Evolutionary conservation across 2,113 vertebrate species (phyloP), one percentile per base, ranked within the genome.

Genomic region (Capreolus pygargus): DNA sequence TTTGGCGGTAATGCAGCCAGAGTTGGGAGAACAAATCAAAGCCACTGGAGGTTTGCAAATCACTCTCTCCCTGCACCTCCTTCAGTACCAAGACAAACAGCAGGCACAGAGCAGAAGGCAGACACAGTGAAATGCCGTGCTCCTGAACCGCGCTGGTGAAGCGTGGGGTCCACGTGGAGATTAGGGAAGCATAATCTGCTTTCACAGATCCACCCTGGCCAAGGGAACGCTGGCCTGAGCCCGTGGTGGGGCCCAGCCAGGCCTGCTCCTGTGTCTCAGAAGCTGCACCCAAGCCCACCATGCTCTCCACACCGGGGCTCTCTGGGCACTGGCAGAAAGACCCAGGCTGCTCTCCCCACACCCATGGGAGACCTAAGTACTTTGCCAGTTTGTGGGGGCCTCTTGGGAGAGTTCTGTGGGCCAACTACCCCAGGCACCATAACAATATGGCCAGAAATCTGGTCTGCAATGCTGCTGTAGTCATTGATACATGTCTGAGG

Each of bases 111-210:
- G 0, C 0, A 2, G 7, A 67, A 78, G n/a, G 85, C 39, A 57
- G 74, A 43, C 0, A 1, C 0, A 14, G 54, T 0, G 50, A n/a
- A 50, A 27, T 5, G 33, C 1, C 5, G 3, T 55, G 58, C 36
- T 64, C 78, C 50, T 6, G 57, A 39, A 85, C 27, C 50, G 78
- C 5, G 3, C 2, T 0, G 25, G 45, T 10, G 3, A 85, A 52
- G 89, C 33, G 16, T 21, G 9, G 95, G 82, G 21, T 1, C 43
- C 0, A 0, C 0, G 0, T 0, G 0, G 16, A 39, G 57, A 87
- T 27, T 1, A 57, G 0, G 0, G 1, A 23, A 7, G 33, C 19
- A 47, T 50, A 50, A 50, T 50, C 47, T 50, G 33, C 94, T 27
- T 4, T 78, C 21, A 6, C 55, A 0, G 1, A 25, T 78, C 12